Evolutionary conservation across 2,888 invertebrate species (phyloP).

Genomic region (Lasioglossum pauxillum): DNA sequence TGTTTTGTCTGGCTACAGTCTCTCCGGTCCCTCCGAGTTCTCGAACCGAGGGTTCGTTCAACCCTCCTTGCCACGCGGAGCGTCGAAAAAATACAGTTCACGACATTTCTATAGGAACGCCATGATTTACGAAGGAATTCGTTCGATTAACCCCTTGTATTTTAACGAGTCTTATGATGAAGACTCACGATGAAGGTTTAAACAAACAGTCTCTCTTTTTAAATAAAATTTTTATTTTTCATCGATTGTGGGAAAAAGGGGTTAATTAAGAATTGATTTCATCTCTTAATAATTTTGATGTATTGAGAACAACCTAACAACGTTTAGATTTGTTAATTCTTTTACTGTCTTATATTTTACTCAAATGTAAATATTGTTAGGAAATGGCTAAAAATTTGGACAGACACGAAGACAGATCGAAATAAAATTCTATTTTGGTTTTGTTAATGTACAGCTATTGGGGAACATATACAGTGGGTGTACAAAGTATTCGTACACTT

Average conservation of each 20-base stretch:
- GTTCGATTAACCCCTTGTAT: neutral
- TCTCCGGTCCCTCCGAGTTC: neutral
- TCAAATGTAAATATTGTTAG: no score
- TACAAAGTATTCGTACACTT: no score
- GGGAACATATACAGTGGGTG: no score
- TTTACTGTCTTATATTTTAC: neutral
- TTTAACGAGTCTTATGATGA: neutral
- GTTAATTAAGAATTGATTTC: neutral
- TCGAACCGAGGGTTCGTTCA: neutral
- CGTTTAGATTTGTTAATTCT: neutral
- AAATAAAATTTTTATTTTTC: neutral
- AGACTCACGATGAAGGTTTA: neutral
- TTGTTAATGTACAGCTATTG: no score
- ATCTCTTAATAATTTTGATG: neutral
- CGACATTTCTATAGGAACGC: neutral
- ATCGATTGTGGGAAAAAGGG: neutral
- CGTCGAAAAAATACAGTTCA: neutral
- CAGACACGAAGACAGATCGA: no score
- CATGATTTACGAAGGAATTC: neutral
- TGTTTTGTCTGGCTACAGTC: neutral
- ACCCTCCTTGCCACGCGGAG: neutral
- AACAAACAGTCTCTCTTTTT: neutral
- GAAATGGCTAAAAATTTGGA: neutral
- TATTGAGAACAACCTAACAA: neutral
- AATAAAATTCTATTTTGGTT: no score